Conservation (phyloP, 1,140 invertebrate genomes). For the Amphibalanus amphitrite region DNA sequence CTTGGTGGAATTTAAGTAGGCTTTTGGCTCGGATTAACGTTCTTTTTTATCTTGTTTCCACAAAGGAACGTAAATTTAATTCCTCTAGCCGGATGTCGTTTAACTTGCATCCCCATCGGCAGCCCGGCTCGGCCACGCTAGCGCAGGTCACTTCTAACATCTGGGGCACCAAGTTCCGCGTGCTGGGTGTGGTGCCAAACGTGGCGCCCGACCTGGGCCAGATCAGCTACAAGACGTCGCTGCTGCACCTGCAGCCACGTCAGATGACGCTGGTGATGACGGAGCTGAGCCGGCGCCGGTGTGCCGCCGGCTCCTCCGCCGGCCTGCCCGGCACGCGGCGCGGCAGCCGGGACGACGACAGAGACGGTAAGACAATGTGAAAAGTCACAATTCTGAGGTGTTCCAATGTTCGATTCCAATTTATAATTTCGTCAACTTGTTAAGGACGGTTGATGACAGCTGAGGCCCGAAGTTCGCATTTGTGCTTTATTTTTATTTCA, state of each 20-base stretch:
- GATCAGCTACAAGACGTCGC: constrained; percentile 90
- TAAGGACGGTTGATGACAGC: no score
- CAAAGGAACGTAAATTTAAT: no score
- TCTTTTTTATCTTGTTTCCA: no score
- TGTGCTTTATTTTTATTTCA: no score
- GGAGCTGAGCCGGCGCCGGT: constrained; percentile 21
- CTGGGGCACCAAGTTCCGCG: constrained; percentile 98
- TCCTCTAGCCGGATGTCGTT: no score
- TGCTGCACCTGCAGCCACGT: constrained; percentile 89
- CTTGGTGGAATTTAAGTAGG: no score
- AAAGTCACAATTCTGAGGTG: no score
- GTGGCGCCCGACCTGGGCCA: constrained; percentile 81
- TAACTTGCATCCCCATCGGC: background rate
- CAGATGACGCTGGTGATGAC: constrained; percentile 92
- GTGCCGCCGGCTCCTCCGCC: no score
- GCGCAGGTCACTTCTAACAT: constrained; percentile 90
- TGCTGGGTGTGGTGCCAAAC: constrained; percentile 56
- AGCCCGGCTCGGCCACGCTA: constrained; percentile 1
- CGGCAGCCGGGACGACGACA: constrained; percentile 50
- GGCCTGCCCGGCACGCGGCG: background rate
- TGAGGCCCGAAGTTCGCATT: no score
- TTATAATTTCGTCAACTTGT: no score
- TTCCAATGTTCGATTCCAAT: no score
- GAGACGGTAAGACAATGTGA: constrained; percentile 57
- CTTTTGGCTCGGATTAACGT: no score